Evolutionary conservation across 2,797 vertebrate genomes (phyloP).

Genomic region (Anguilla marmorata): DNA sequence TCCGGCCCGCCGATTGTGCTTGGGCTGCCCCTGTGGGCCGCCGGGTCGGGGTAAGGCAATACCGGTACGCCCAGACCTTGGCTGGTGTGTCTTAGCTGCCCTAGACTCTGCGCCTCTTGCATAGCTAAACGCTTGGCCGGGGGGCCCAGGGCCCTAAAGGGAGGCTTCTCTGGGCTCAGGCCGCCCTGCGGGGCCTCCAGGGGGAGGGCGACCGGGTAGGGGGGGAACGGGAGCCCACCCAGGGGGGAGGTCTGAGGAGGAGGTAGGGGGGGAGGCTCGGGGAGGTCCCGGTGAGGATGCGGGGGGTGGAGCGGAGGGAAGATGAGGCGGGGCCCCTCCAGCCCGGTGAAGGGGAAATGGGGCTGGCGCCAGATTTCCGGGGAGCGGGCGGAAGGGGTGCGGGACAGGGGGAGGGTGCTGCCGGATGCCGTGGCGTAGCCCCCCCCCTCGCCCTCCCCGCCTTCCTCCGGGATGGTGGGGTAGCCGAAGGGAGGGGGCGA

Average conservation of each 20-base stretch:
- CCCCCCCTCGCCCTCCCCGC: conserved; percentile 79
- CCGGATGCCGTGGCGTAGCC: conserved; percentile 84
- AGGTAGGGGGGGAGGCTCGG: conserved; percentile 82
- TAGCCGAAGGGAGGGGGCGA: conserved; percentile 90
- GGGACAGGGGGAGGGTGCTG: conserved; percentile 91
- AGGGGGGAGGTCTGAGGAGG: conserved; percentile 78
- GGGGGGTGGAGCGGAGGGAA: conserved; percentile 89
- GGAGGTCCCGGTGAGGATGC: conserved; percentile 82
- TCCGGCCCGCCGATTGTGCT: conserved; percentile 95
- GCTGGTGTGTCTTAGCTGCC: conserved; percentile 99
- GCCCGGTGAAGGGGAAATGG: conserved; percentile 88
- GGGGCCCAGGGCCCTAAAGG: conserved; percentile 72
- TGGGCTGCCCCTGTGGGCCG: conserved; percentile 87
- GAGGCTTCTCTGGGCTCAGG: conserved; percentile 75
- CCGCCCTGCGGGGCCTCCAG: conserved; percentile 90
- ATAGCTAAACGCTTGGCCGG: conserved; percentile 95
- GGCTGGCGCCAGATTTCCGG: conserved; percentile 93
- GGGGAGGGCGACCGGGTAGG: conserved; percentile 91
- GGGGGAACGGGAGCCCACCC: conserved; percentile 79
- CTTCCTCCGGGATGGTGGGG: conserved; percentile 93
- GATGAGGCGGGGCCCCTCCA: conserved; percentile 89
- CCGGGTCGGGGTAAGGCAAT: conserved; percentile 98
- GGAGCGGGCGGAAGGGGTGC: conserved; percentile 90
- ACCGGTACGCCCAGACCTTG: conserved; percentile 99
- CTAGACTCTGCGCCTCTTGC: conserved; percentile 95